Evolutionary conservation across 2,797 vertebrate species (phyloP).

Genomic region (Danionella dracula): DNA sequence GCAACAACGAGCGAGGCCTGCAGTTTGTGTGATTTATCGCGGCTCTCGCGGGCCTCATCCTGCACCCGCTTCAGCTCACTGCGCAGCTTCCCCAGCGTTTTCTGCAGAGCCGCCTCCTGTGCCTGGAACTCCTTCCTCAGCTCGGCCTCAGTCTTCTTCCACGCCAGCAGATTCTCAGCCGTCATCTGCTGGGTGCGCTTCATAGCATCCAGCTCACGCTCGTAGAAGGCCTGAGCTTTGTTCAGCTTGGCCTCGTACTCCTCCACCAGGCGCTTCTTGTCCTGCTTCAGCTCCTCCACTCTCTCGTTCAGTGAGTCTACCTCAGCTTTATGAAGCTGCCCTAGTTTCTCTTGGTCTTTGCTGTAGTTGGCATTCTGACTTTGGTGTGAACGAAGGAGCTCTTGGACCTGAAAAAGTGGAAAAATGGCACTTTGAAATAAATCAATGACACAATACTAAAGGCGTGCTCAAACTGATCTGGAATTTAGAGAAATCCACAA

Average conservation of each 20-base stretch:
- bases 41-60: slow-evolving; percentile 84
- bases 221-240: slow-evolving; percentile 94
- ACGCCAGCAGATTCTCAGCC: slow-evolving; percentile 86
- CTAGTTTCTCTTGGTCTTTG: slow-evolving; percentile 87
- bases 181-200: slow-evolving; percentile 94
- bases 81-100: slow-evolving; percentile 87
- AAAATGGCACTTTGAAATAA: too few species aligned
- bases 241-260: slow-evolving; percentile 92
- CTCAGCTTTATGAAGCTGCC: slow-evolving; percentile 82
- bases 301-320: slow-evolving; percentile 81
- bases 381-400: slow-evolving; percentile 86
- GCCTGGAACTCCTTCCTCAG: slow-evolving; percentile 89
- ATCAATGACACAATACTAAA: too few species aligned
- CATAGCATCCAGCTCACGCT: slow-evolving; percentile 93
- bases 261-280: slow-evolving; percentile 88
- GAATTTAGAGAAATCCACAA: too few species aligned
- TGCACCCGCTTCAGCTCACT: slow-evolving; percentile 85
- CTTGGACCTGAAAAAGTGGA: slow-evolving; percentile 68
- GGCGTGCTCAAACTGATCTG: too few species aligned
- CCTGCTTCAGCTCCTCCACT: slow-evolving; percentile 84
- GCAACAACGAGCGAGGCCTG: slow-evolving; percentile 75
- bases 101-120: slow-evolving; percentile 89
- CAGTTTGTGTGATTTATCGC: slow-evolving; percentile 87
- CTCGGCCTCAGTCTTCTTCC: slow-evolving; percentile 92
- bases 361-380: slow-evolving; percentile 84